Percentiles rank a stretch among this genome's conserved stretches.
phyloP scores from a whole-genome alignment of 1,140 invertebrate genomes.

The Drosophila takahashii region DNA sequence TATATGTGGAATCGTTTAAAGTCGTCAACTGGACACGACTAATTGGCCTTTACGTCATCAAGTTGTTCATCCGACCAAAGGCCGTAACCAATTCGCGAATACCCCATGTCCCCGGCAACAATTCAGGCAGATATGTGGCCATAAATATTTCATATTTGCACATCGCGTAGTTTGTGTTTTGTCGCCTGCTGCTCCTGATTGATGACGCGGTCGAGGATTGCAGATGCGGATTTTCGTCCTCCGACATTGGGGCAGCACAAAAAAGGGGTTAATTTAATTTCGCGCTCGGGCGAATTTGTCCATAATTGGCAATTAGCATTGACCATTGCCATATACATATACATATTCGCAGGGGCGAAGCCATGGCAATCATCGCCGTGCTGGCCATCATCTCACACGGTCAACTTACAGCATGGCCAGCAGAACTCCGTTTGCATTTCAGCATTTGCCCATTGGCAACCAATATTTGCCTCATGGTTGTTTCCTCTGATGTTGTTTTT shows the following conservation, averaged over 20 bases:
- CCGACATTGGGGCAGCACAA: conserved; percentile 38
- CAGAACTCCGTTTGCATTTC: conserved; percentile 57
- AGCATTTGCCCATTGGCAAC: conserved; percentile 71
- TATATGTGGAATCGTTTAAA: not conserved
- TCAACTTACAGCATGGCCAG: conserved; percentile 60
- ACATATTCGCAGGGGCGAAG: conserved; percentile 7
- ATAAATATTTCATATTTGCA: conserved; percentile 69
- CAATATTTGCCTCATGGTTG: conserved; percentile 68
- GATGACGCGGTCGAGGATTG: conserved; percentile 69
- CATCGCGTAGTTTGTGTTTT: conserved; percentile 70
- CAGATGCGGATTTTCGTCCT: conserved; percentile 48
- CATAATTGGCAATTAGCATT: conserved; percentile 83
- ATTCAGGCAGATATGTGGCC: conserved; percentile 41
- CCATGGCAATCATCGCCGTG: conserved; percentile 44
- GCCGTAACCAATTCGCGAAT: conserved; percentile 7
- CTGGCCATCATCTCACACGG: conserved; percentile 54
- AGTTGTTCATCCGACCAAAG: conserved; percentile 13
- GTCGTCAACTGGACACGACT: not conserved
- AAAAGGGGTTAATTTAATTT: conserved; percentile 83
- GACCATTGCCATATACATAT: conserved; percentile 59
- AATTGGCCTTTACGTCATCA: conserved; percentile 17
- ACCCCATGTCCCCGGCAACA: conserved; percentile 12
- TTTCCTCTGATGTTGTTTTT: conserved; percentile 33
- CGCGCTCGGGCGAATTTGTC: conserved; percentile 76
- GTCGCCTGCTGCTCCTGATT: conserved; percentile 65